Conservation (phyloP, 2,888 invertebrate genomes). For the Dioctria linearis region DNA sequence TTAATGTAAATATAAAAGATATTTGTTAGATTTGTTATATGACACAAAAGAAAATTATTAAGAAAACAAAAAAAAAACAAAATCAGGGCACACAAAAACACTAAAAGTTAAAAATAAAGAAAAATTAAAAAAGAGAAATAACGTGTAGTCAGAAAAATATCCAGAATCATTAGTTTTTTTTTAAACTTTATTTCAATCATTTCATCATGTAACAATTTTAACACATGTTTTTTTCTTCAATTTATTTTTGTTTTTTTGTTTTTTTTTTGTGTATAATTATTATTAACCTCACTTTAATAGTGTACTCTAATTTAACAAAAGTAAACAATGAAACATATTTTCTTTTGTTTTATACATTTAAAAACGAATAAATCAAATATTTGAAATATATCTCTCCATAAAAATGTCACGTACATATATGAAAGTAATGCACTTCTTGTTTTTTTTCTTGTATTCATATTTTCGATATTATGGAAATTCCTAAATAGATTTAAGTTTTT, state of each 20-base stretch:
- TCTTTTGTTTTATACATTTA: neutral
- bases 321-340: conserved; percentile 28
- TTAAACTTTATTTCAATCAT: conserved; percentile 49
- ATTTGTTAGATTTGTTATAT: neutral
- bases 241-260: conserved; percentile 22
- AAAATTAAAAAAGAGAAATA: neutral
- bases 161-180: conserved; percentile 8
- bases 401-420: conserved; percentile 11
- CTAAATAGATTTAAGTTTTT: neutral
- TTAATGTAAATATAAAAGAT: neutral
- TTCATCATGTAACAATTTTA: conserved; percentile 51
- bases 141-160: neutral
- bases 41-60: neutral
- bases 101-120: neutral
- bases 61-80: neutral
- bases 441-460: neutral
- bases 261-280: conserved; percentile 45
- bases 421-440: neutral
- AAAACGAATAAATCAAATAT: conserved; percentile 4
- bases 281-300: conserved; percentile 36
- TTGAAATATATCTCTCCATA: neutral
- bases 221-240: conserved; percentile 40
- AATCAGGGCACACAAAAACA: neutral
- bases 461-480: neutral
- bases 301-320: conserved; percentile 40